Evolutionary conservation across 2,888 invertebrate genomes (phyloP), one percentile per base, ranked within the genome.

Genomic region (Thecocarcelia acutangulata): DNA sequence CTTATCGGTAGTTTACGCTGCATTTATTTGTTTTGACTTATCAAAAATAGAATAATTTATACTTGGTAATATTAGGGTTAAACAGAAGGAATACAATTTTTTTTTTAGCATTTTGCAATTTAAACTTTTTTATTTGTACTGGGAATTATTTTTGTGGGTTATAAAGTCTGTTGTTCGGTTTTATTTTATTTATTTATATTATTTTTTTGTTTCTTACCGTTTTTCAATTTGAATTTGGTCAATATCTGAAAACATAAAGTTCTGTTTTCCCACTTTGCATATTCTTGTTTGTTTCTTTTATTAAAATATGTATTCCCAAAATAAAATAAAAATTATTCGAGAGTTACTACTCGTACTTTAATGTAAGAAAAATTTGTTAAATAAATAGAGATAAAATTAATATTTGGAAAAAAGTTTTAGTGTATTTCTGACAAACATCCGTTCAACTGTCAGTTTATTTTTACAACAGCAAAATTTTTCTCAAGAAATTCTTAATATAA

Each of bases 171-270:
- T 46, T 48, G 2, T 48, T 19, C 3, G 9, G 13, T 15, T 40
- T n/a, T n/a, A n/a, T n/a, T n/a, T n/a, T n/a, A n/a, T n/a, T n/a
- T n/a, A n/a, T n/a, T n/a, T n/a, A n/a, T n/a, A n/a, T n/a, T n/a
- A 11, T 44, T 0, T 9, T 13, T 37, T 12, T 19, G 1, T 3
- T 21, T 40, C 17, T 72, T 33, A 28, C 1, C 21, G 4, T 56
- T 74, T 74, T 48, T 24, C 24, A 66, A 64, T 56, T 56, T 48
- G 24, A 64, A 48, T 13, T 64, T 64, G 56, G 17, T 64, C 40
- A 58, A 66, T 58, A 21, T 74, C 40, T 64, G 46, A 37, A 64
- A 33, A 46, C 46, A 63, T 24, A 48, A 64, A 28, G 24, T 56
- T 19, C 46, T 17, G 1, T 9, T 19, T n/a, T 8, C 3, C 24